A percentile compares a stretch with the other conserved stretches of the same genome.
These are phyloP conservation scores for Gymnoscopelus braueri DNA, from an alignment of 2,797 vertebrate genomes.

Conservation along the genomic window DNA sequence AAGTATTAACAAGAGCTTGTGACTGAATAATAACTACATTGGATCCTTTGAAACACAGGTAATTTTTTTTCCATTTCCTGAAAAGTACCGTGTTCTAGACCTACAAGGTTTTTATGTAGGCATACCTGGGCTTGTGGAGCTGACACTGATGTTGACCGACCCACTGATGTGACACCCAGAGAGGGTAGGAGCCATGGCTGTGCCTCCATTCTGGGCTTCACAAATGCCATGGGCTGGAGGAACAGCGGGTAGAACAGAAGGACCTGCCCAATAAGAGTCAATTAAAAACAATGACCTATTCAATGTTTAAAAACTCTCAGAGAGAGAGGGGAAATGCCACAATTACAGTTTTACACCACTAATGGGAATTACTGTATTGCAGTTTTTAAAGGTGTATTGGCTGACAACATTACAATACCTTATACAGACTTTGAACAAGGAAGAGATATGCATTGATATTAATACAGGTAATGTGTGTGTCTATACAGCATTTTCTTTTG, in stretches of 20 bases:
- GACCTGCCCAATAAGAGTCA: constrained; percentile 3
- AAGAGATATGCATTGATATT: no score
- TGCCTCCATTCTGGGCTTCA: constrained; percentile 49
- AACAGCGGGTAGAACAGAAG: constrained; percentile 13
- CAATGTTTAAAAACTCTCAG: neutral
- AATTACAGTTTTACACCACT: neutral
- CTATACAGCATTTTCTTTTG: no score
- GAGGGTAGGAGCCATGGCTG: constrained; percentile 51
- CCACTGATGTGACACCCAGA: constrained; percentile 32
- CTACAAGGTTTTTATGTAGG: neutral
- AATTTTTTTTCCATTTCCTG: no score
- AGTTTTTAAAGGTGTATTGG: no score
- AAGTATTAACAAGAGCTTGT: no score
- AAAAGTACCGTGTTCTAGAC: neutral
- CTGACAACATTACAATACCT: no score
- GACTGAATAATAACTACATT: no score
- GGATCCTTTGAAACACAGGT: no score
- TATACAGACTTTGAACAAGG: no score
- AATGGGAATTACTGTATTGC: neutral
- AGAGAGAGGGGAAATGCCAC: neutral
- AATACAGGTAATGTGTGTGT: no score
- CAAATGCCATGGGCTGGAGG: constrained; percentile 38
- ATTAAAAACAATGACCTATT: neutral
- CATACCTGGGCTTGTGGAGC: constrained; percentile 37
- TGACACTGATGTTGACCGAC: constrained; percentile 45